phyloP scores from a whole-genome alignment of 1,140 invertebrate genomes.

The Drosophila rhopaloa region DNA sequence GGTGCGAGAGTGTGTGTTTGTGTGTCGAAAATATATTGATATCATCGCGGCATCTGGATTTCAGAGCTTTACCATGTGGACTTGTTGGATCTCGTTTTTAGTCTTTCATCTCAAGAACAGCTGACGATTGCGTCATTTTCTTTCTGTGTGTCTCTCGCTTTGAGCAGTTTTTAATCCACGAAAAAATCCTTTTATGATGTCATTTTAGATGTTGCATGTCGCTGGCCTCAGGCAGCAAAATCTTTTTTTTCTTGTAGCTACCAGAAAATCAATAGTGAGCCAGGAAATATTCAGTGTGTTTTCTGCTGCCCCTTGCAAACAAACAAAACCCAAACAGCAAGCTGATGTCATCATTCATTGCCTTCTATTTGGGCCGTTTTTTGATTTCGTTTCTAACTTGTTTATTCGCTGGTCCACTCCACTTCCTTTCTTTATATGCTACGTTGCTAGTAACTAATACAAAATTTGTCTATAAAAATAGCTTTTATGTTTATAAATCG shows the following conservation, averaged over 20 bases:
- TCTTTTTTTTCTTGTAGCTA: conserved; percentile 8
- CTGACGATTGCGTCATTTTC: conserved; percentile 54
- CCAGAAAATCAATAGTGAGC: conserved; percentile 34
- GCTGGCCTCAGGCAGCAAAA: conserved; percentile 1
- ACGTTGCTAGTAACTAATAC: background rate
- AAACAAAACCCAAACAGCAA: conserved; percentile 10
- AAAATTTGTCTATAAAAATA: background rate
- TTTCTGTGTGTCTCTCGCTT: conserved; percentile 9
- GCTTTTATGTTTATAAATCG: conserved; percentile 1
- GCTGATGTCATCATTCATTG: conserved; percentile 42
- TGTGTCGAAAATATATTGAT: conserved; percentile 20
- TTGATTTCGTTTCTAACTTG: background rate
- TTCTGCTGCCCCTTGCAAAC: conserved; percentile 13
- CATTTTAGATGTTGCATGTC: conserved; percentile 37
- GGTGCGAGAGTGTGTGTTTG: background rate
- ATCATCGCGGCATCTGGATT: conserved; percentile 32
- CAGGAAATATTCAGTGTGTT: conserved; percentile 14
- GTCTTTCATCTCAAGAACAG: conserved; percentile 42
- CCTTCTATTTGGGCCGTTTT: conserved; percentile 14
- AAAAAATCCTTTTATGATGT: conserved; percentile 47
- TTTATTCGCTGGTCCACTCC: background rate
- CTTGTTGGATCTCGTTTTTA: conserved; percentile 48
- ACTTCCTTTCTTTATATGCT: conserved; percentile 1
- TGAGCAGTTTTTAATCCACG: conserved; percentile 35
- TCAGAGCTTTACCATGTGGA: conserved; percentile 38